Evolutionary conservation across 1,140 invertebrate species (phyloP), one percentile per base, ranked within the genome.

Genomic region (Drosophila obscura): DNA sequence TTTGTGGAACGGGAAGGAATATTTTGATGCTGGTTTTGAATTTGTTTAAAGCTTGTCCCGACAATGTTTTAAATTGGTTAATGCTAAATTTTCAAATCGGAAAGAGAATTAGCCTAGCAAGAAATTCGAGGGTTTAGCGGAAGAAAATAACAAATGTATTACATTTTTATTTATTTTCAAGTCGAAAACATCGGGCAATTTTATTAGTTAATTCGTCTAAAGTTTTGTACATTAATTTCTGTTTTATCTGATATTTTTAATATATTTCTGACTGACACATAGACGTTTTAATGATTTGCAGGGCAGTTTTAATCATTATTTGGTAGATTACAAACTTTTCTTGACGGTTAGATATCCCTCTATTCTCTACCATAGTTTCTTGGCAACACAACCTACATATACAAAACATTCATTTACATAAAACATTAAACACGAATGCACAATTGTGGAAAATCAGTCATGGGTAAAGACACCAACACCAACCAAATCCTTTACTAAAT

Each of bases 31-130:
- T 66, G 39, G 31, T 67, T 44, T 11, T 22, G 19, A 48, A 26
- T 60, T 49, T 61, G 52, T 45, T 80, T 56, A 83, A 75, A 69
- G 59, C 35, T 63, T 66, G 76, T 74, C 0, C n/a, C 16, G 31
- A 80, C 59, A 80, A 55, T 24, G 11, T 24, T 61, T 39, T 60
- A 35, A 63, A 75, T 74, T 48, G 43, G 4, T 11, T 45, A 13
- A n/a, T 15, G 16, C 8, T 19, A 1, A 6, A 31, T 45, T 45
- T 15, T 5, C 2, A 15, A 2, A 16, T 4, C 19, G 19, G 19
- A 43, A 28, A 6, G 26, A 6, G 26, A 28, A 28, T 6, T 28
- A 35, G 31, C 31, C 7, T 9, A 35, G 8, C 2, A 9, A 9
- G 31, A 11, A 2, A 28, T 7, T 28, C 28, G 7, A 7, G 28